Percentiles rank a stretch among this genome's conserved stretches.
Conservation (phyloP, 2,113 vertebrate species). For the Notarius lentiginosus region DNA sequence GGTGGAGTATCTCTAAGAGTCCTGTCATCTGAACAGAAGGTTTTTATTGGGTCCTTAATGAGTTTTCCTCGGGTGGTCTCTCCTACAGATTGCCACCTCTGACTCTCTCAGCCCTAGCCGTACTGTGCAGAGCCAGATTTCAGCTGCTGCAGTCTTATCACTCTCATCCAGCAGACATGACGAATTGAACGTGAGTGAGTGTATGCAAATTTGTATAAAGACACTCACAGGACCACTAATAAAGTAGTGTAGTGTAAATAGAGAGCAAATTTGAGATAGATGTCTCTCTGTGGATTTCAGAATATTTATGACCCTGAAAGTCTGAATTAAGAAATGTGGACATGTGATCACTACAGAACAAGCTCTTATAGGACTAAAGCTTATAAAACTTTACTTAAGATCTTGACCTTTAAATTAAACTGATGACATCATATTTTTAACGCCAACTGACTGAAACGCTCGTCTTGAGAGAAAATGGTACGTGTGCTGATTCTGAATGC, state of each 20-base stretch:
- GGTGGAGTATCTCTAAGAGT: slow-evolving; percentile 54
- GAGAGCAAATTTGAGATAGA: slow-evolving; percentile 9
- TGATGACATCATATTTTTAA: slow-evolving; percentile 1
- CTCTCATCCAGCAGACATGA: slow-evolving; percentile 33
- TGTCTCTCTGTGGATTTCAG: neutral
- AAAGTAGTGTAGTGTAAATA: neutral
- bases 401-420: neutral
- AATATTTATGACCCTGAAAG: neutral
- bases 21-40: slow-evolving; percentile 56
- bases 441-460: neutral
- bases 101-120: slow-evolving; percentile 33
- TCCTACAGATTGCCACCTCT: slow-evolving; percentile 44
- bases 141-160: slow-evolving; percentile 38
- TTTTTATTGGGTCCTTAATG: slow-evolving; percentile 61
- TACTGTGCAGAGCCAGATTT: slow-evolving; percentile 45
- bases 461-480: slow-evolving; percentile 48
- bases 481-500: slow-evolving; percentile 25
- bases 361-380: neutral
- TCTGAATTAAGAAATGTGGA: neutral
- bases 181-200: slow-evolving; percentile 11
- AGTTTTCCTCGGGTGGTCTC: slow-evolving; percentile 55
- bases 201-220: slow-evolving; percentile 10
- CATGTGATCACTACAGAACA: neutral
- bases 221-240: neutral
- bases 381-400: neutral